Evolutionary conservation across 2,797 vertebrate species (phyloP), one percentile per base, ranked within the genome.

Genomic region (Octomys mimax): DNA sequence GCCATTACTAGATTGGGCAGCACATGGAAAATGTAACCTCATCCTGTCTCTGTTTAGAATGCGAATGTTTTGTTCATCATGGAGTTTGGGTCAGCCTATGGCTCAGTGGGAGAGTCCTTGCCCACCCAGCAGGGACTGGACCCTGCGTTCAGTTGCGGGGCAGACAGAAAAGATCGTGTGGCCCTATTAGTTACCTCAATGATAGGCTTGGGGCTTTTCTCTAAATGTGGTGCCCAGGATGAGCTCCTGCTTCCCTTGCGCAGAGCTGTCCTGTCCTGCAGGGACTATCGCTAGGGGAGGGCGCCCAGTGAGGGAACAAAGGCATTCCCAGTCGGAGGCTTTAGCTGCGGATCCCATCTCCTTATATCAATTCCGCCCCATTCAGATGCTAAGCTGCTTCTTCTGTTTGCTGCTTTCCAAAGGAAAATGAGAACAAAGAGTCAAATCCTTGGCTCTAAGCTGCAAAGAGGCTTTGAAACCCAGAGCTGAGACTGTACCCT

Each of bases 401-500:
- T 62, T 39, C 5, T 0, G 39, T 18, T n/a, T 14, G 9, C 0
- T 62, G 4, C 73, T 89, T 66, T 96, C 87, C 66, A 7, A 13
- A 87, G 91, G 62, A 88, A 87, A 80, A 39, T 24, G 89, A 75
- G 95, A 96, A 96, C 92, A 95, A 87, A 97, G 91, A 85, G 13
- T 52, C 59, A 85, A 95, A 87, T 89, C 92, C 89, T 91, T 57
- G n/a, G 89, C 96, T 95, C 93, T 89, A 89, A 96, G 89, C 70
- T 79, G 83, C 90, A 82, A 90, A 82, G 64, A 75, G 21, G 66
- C 94, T 97, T 93, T 96, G 96, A 96, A 97, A 94, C 36, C 52
- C 91, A 39, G 75, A 82, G 64, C 89, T 61, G 71, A 92, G 82
- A 68, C 64, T 64, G 28, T 2, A 82, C 71, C 64, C 36, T 28